Evolutionary conservation across 2,797 vertebrate species (phyloP), one percentile per base, ranked within the genome.

Genomic region (Pangasius mekongensis): DNA sequence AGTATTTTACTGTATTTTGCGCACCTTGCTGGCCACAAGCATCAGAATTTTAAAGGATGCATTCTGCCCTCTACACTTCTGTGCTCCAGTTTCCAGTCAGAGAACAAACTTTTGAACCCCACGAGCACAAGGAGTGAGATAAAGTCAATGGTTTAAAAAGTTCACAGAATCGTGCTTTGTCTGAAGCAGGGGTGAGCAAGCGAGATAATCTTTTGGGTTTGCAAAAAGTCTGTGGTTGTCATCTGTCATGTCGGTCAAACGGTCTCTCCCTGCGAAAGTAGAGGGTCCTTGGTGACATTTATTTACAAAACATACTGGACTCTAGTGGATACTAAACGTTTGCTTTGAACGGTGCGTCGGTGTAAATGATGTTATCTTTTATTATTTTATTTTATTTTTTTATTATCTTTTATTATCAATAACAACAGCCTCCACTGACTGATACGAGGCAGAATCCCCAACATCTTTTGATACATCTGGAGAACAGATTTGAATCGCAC

Each of bases 401-500:
- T 43, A 43, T 43, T 43, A 43, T 43, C 43, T 43, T 43, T 5
- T 43, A 43, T 43, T 43, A 43, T 43, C 78, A 91, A 92, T 69
- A 86, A 95, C 91, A 94, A 94, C 91, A 90, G 87, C 83, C 67
- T 89, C 90, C 86, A 90, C 89, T 92, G 90, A 91, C 58, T 71
- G 94, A 96, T 94, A 93, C 93, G 87, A 94, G 52, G 8, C 86
- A 83, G 10, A 78, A 83, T 83, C 66, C 89, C 47, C 93, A 93
- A 16, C n/a, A 87, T 93, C 92, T 91, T 30, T 82, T 73, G 64
- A 88, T 87, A 85, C 22, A 87, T 82, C 83, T 89, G 8, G 20
- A 90, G 87, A 90, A 73, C 69, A 88, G 91, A 93, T 88, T 87
- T 62, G 54, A 90, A 93, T 93, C 91, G 94, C 33, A 86, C 91